Conservation (phyloP, 2,113 vertebrate genomes). For the Pogona vitticeps region DNA sequence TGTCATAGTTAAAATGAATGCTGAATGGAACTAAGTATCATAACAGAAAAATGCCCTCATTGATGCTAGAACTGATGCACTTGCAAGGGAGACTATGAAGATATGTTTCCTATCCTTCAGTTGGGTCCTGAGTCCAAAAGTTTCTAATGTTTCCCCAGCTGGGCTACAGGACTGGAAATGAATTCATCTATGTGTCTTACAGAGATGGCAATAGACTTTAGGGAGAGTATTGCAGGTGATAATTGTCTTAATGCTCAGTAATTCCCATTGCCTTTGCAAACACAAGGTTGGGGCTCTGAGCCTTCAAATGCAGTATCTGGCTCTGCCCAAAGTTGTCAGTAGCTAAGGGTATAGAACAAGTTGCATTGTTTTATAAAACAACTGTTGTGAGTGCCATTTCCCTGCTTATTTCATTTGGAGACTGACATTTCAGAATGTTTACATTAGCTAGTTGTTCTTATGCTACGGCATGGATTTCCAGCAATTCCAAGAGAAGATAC, state of each 20-base stretch:
- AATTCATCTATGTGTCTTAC: background rate
- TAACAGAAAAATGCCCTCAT: background rate
- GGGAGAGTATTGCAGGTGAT: background rate
- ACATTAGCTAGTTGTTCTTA: background rate
- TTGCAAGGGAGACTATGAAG: background rate
- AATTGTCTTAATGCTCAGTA: background rate
- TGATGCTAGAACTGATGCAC: background rate
- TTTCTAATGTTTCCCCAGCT: background rate
- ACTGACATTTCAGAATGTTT: background rate
- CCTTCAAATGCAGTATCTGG: background rate
- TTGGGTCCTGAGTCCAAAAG: background rate
- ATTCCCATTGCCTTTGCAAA: background rate
- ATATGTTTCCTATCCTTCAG: background rate
- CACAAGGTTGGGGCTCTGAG: background rate
- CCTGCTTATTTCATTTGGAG: background rate
- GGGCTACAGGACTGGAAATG: background rate
- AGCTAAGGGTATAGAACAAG: background rate
- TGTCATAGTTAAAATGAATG: too few relatives aligned
- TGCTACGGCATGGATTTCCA: background rate
- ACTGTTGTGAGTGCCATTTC: background rate
- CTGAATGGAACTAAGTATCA: background rate
- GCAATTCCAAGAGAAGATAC: background rate
- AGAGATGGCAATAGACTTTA: too few relatives aligned
- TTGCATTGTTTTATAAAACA: background rate
- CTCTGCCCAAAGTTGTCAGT: background rate